Base-by-base conservation (phyloP, 2,113 vertebrate genomes). In the Austrofundulus limnaeus region DNA sequence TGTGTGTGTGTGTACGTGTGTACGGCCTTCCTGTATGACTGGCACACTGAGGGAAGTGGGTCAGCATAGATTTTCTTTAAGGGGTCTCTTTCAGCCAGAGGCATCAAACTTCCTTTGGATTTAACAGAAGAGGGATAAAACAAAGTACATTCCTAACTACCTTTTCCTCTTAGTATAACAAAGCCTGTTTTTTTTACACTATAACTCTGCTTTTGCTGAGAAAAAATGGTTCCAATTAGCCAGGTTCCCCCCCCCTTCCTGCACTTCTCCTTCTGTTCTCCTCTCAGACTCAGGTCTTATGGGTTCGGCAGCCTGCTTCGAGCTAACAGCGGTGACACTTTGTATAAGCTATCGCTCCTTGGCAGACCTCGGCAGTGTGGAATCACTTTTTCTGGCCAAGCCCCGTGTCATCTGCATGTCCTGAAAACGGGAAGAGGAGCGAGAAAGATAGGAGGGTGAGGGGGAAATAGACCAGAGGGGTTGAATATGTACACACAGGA, bases 381-480 rank as follows among this genome's bases (percentile, higher is more conserved):
- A 90, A 89, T 90, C 89, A 85, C 84, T 87, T 88, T 86, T 83
- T 78, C 81, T 72, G 72, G 78, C 80, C 85, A 54, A 88, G 77
- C 81, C 66, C 83, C 77, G 66, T 89, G 83, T 88, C 89, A 89
- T 90, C 85, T 81, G 77, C 83, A 67, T 83, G 77, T 78, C 80
- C 81, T 46, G 41, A 75, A 72, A 77, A 81, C 12, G 57, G 72
- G 64, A 61, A 53, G 16, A 56, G 61, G 65, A 60, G 43, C 42
- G 56, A 52, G 41, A 66, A 38, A 28, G 21, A 10, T 23, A 41
- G 54, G 23, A 54, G 24, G 60, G 16, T 28, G 16, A 15, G 28
- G 7, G 31, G 31, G 47, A 61, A 48, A 57, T 3, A 23, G 6
- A 56, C 39, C 60, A 16, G 25, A 25, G 25, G 17, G 17, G 23